Conservation (phyloP, 2,888 invertebrate species). For the Pachydiplax longipennis region DNA sequence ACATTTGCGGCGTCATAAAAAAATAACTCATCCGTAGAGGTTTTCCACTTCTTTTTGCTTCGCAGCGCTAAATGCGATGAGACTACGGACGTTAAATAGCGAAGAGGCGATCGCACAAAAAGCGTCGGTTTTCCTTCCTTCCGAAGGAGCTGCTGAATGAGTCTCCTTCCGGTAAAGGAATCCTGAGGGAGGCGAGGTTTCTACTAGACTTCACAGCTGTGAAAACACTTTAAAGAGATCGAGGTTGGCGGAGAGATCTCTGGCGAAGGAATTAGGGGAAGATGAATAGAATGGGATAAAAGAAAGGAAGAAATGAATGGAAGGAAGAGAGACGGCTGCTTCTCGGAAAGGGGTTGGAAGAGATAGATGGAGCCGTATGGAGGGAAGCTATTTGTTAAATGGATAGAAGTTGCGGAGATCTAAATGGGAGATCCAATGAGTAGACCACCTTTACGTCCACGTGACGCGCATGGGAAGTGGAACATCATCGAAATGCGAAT, state of each 20-base stretch:
- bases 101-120: background rate
- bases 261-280: slow-evolving; percentile 7
- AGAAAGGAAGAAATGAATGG: background rate
- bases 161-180: background rate
- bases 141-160: background rate
- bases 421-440: background rate
- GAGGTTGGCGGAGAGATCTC: slow-evolving; percentile 1
- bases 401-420: background rate
- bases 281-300: background rate
- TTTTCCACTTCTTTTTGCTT: background rate
- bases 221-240: slow-evolving; percentile 24
- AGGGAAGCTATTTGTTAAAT: background rate
- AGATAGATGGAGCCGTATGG: background rate
- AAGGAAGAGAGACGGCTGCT: background rate
- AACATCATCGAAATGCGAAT: background rate
- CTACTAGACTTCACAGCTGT: slow-evolving; percentile 25
- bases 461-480: background rate
- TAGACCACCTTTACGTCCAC: background rate
- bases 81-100: background rate
- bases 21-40: background rate
- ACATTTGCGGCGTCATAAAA: background rate
- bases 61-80: background rate
- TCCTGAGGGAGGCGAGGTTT: background rate
- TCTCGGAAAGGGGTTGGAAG: background rate
- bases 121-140: background rate